Conservation (phyloP, 2,113 vertebrate species). For the Mustelus asterias region DNA sequence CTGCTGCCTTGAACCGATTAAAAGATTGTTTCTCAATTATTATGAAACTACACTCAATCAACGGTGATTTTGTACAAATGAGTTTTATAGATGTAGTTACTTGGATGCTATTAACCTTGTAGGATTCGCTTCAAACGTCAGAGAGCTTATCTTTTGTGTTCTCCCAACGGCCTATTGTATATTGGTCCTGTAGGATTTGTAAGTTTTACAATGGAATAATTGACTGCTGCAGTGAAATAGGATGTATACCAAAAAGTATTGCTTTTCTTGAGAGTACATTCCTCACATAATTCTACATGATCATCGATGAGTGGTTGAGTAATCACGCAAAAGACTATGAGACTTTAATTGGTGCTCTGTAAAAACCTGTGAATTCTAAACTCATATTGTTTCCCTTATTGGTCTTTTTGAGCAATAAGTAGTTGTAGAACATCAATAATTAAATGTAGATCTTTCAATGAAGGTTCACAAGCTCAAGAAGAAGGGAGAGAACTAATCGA, state of each 20-base stretch:
- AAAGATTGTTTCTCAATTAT: constrained; percentile 17
- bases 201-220: background rate
- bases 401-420: background rate
- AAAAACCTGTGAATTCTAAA: background rate
- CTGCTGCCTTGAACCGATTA: background rate
- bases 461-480: background rate
- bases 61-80: background rate
- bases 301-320: background rate
- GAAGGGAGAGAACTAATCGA: background rate
- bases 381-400: no score
- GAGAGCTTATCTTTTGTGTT: background rate
- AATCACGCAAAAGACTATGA: background rate
- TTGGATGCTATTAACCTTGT: background rate
- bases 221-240: background rate
- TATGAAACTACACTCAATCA: background rate
- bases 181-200: background rate
- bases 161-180: background rate
- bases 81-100: background rate
- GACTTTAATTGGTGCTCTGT: background rate
- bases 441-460: background rate
- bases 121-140: background rate
- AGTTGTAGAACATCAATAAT: background rate
- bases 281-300: background rate
- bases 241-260: background rate
- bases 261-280: background rate